Percentiles rank a stretch among this genome's conserved stretches.
Evolutionary conservation across 1,140 invertebrate genomes (phyloP).

Genomic region (Drosophila bifasciata): DNA sequence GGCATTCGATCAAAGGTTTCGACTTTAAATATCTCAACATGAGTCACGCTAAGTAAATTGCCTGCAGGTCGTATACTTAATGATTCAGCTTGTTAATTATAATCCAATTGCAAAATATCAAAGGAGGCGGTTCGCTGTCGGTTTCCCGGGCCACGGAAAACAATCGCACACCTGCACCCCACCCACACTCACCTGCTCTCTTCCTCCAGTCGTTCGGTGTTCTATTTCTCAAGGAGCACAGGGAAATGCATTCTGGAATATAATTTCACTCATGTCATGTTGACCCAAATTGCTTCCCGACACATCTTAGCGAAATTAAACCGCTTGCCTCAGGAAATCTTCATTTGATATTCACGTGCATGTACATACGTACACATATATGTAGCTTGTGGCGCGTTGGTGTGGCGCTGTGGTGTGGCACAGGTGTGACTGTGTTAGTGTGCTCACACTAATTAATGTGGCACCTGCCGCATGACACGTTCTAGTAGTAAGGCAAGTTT

Average conservation of each 20-base stretch:
- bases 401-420: slow-evolving; percentile 4
- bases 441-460: slow-evolving; percentile 65
- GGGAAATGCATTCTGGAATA: slow-evolving; percentile 41
- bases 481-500: slow-evolving; percentile 51
- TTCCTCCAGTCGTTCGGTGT: slow-evolving; percentile 1
- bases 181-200: too few species aligned
- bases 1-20: slow-evolving; percentile 3
- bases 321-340: slow-evolving; percentile 58
- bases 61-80: slow-evolving; percentile 22
- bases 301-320: slow-evolving; percentile 72
- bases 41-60: background rate
- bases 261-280: slow-evolving; percentile 37
- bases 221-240: background rate
- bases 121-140: slow-evolving; percentile 43
- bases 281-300: slow-evolving; percentile 60
- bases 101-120: slow-evolving; percentile 41
- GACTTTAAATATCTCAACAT: too few species aligned
- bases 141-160: slow-evolving; percentile 3
- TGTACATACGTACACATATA: background rate
- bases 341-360: slow-evolving; percentile 42
- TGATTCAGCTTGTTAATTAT: slow-evolving; percentile 55
- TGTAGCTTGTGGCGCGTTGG: background rate
- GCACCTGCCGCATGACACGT: slow-evolving; percentile 52
- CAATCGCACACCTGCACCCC: background rate
- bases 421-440: too few species aligned